Evolutionary conservation across 2,797 vertebrate species (phyloP), one percentile per base, ranked within the genome.

Genomic region (Lacerta viridis): DNA sequence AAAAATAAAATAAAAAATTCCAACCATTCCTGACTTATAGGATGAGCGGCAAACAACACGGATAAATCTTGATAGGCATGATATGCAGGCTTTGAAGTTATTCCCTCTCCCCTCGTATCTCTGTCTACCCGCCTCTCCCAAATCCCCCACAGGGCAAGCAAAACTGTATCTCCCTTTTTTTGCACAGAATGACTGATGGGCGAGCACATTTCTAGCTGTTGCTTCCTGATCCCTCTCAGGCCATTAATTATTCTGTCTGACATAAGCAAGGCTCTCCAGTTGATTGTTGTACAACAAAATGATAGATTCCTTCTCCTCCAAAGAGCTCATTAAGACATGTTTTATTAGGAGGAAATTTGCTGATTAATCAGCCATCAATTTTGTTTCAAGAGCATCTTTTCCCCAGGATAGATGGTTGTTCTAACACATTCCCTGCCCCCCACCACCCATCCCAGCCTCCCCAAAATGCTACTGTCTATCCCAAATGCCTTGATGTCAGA

Each of bases 241-340:
- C 83, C 91, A 84, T 91, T 91, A 79, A 88, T 93, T 94, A 89
- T 78, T 10, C 36, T 29, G 81, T 89, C 93, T 89, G 94, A 92
- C 94, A 90, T 8, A 5, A 92, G 82, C 80, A 91, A 87, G 87
- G 89, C 93, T 95, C 94, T 89, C 87, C 89, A 83, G 92, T 87
- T 86, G 94, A 66, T 92, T 90, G 92, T 93, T 91, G 87, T 90
- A 91, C 89, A 82, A 85, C 84, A 93, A 92, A 55, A 91, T 89
- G 95, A 93, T 90, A 93, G 87, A 90, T 91, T 95, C 94, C 36
- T 80, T 91, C 93, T 93, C 66, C 90, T 96, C 93, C 43, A 68
- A 92, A 94, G 93, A 90, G 94, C 95, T 96, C 96, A 89, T 96
- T 96, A 96, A 85, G 90, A 92, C 89, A 43, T 90, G 80, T 90